Evolutionary conservation across 2,113 vertebrate species (phyloP).

Genomic region (Peromyscus maniculatus): DNA sequence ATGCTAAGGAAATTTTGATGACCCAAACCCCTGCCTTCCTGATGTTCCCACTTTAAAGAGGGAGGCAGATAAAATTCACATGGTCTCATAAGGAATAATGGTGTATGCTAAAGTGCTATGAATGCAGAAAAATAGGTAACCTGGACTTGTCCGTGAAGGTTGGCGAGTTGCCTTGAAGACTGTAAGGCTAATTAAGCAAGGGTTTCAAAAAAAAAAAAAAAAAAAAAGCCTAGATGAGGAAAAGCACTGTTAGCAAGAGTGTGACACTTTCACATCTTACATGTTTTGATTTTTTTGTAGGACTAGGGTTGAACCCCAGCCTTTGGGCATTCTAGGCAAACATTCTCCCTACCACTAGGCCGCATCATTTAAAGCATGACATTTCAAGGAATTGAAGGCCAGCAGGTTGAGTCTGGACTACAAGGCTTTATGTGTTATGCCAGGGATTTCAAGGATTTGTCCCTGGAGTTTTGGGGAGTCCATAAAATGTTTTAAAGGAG

Average conservation of each 20-base stretch:
- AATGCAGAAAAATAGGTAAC: neutral
- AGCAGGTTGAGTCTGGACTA: neutral
- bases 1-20: neutral
- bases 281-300: neutral
- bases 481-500: neutral
- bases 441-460: neutral
- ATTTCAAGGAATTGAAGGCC: neutral
- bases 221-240: conserved; percentile 17
- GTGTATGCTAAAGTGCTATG: neutral
- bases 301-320: neutral
- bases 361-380: neutral
- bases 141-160: neutral
- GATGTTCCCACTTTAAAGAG: conserved; percentile 16
- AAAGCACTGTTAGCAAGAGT: neutral
- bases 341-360: neutral
- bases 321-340: neutral
- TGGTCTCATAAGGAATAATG: conserved; percentile 15
- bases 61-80: neutral
- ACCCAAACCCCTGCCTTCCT: neutral
- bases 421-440: neutral
- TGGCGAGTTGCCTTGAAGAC: neutral
- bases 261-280: neutral
- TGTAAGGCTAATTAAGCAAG: neutral
- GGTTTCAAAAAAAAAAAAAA: neutral
- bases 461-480: neutral